Evolutionary conservation across 1,140 invertebrate genomes (phyloP), one percentile per base, ranked within the genome.

Genomic region (Meloidogyne chitwoodi): DNA sequence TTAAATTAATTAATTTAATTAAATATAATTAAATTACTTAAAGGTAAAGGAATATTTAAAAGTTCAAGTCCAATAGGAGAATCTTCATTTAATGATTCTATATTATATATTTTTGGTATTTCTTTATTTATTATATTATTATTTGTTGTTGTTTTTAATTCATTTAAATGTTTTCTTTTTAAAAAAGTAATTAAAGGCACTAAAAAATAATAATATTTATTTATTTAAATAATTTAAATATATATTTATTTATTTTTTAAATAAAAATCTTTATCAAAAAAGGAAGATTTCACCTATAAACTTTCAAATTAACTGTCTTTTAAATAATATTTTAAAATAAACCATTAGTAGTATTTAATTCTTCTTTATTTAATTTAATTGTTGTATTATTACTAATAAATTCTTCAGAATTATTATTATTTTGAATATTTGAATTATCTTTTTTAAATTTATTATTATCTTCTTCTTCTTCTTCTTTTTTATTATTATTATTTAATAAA

Each of bases 41-140:
- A 22, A 56, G 71, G 71, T 22, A 72, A 29, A 24, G 56, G 48
- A 24, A 73, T 34, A 24, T 64, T 44, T 26, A 73, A 64, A 8
- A 73, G 22, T 64, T 73, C 71, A 10, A 73, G 3, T 34, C 71
- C 71, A 56, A 26, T 22, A 24, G 71, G 71, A 2, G 71, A 24
- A 31, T 73, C 71, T 31, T 73, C 71, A 64, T 48, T 73, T 24
- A 73, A 56, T 26, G 22, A 29, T 11, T 56, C 24, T 34, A 73
- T 22, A 34, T 56, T 27, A 63, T 34, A 73, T 6, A n/a, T 56
- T n/a, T 56, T 56, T 19, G 48, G 48, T 5, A n/a, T 56, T 38
- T 38, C 34, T 38, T 38, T 38, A 38, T 38, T 38, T 38, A 31
- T 3, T 31, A 10, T 56, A 56, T 56, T 56, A n/a, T 56, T n/a